A percentile compares a stretch with the other conserved stretches of the same genome.
These are phyloP conservation scores for Drosophila paramelanica DNA, from an alignment of 2,888 invertebrate species.

Conservation along the genomic window DNA sequence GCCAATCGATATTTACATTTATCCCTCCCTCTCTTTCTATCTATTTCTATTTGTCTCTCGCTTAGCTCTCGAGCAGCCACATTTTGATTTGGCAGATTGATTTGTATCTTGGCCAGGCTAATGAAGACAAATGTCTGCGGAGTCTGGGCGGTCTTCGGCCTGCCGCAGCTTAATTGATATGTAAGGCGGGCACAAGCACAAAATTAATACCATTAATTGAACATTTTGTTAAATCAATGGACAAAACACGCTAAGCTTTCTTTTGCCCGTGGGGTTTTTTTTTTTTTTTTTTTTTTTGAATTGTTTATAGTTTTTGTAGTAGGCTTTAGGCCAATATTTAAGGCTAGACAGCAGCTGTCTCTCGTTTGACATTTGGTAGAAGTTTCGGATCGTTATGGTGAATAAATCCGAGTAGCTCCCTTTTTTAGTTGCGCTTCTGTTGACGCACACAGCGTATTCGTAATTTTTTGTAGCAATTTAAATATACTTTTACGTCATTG, in stretches of 20 bases:
- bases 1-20: conserved; percentile 62
- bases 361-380: background rate
- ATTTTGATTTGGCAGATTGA: conserved; percentile 69
- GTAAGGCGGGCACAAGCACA: conserved; percentile 35
- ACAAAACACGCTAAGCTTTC: conserved; percentile 40
- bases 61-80: conserved; percentile 5
- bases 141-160: conserved; percentile 55
- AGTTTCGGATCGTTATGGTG: background rate
- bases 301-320: conserved; percentile 24
- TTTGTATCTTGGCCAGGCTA: conserved; percentile 69
- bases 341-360: conserved; percentile 5
- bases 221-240: conserved; percentile 35
- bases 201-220: conserved; percentile 53
- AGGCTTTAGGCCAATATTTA: conserved; percentile 13
- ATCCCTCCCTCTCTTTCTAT: conserved; percentile 8
- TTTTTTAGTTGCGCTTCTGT: background rate
- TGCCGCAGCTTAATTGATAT: conserved; percentile 60
- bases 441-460: conserved; percentile 38
- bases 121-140: conserved; percentile 74
- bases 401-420: background rate
- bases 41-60: conserved; percentile 60
- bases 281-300: background rate
- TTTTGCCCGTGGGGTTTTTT: conserved; percentile 14
- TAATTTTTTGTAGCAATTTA: conserved; percentile 14
- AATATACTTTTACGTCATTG: conserved; percentile 18